Base-by-base conservation (phyloP, 2,113 vertebrate species). In the Brachyistius frenatus region DNA sequence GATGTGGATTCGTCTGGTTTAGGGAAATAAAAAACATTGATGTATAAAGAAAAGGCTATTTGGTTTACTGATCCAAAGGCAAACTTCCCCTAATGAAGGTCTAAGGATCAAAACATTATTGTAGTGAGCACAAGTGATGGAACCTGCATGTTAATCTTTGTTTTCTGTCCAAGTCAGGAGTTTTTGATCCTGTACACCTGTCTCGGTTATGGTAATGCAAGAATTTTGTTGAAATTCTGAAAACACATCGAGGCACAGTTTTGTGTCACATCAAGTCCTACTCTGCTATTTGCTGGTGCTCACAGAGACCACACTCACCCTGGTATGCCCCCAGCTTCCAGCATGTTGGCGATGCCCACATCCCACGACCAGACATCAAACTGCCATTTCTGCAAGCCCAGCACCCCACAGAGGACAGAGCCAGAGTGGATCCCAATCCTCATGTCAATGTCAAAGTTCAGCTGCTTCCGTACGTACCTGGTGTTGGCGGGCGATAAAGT, bases 291-390 rank as follows among this genome's bases (percentile, higher is more conserved):
- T 70, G 32, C 14, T 52, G 49, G 10, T 33, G 50, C 37, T 11
- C 23, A 4, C 3, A 64, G 49, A 15, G 7, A 16, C 4, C 35
- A 5, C 5, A 63, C 89, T 90, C 72, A 95, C 95, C 95, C 94
- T 55, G 94, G 92, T 58, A 94, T 88, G 1, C 94, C 94, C 0
- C 93, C 93, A 0, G 93, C 93, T 81, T 94, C 95, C 39, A 95
- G 82, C 93, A 93, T 94, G 90, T 94, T 94, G 54, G 94, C 94
- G 0, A 95, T 92, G 67, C 89, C 84, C 2, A 95, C 94, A 6
- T 94, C 94, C 93, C 93, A 93, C 64, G 94, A 94, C 94, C 94
- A 95, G 36, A 95, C 94, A 8, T 95, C 94, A 90, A 94, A 95
- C 90, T 95, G 94, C 94, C 94, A 95, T 76, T 95, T 95, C 89